Conservation (phyloP, 2,888 invertebrate genomes). For the Alcis repandata region DNA sequence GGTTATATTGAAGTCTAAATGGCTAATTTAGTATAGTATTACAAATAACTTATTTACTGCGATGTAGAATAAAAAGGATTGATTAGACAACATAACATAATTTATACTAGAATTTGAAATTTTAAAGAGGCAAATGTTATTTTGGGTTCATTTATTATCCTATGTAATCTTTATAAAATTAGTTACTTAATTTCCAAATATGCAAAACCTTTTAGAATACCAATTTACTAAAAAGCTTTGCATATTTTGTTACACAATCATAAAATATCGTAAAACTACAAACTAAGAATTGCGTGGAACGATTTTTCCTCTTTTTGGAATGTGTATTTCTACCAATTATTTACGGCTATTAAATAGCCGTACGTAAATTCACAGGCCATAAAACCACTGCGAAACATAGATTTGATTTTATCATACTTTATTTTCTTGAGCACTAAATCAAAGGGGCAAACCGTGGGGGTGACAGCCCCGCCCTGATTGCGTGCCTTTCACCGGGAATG, state of each 20-base stretch:
- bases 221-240: not conserved
- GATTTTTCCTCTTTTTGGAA: not conserved
- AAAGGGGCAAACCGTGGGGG: constrained; percentile 3
- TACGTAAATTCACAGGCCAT: not conserved
- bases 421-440: constrained; percentile 8
- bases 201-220: too few species aligned
- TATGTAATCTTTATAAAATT: too few species aligned
- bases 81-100: not conserved
- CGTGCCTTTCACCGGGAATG: constrained; percentile 16
- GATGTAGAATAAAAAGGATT: not conserved
- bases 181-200: too few species aligned
- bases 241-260: not conserved
- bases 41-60: too few species aligned
- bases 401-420: not conserved
- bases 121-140: not conserved
- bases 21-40: too few species aligned
- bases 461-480: constrained; percentile 19
- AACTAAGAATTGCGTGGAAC: not conserved
- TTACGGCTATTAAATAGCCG: too few species aligned
- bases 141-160: too few species aligned
- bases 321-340: not conserved
- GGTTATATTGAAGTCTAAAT: not conserved
- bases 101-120: not conserved
- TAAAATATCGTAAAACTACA: not conserved
- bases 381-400: not conserved